Percentiles rank a stretch among this genome's conserved stretches.
These are phyloP conservation scores for Rhineura floridana DNA, from an alignment of 2,113 vertebrate genomes.

Conservation along the genomic window DNA sequence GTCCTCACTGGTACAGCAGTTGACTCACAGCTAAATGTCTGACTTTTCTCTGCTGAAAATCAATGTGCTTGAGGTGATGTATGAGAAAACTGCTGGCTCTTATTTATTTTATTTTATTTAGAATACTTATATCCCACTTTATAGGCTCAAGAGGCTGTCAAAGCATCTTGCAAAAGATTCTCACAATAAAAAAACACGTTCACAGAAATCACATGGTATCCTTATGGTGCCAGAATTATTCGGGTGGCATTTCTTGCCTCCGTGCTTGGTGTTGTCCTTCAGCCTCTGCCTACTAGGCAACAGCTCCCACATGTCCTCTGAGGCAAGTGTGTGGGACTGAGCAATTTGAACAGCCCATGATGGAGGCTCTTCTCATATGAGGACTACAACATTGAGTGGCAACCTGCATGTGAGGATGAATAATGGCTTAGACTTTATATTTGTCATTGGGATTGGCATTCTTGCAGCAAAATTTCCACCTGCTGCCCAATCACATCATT, in stretches of 20 bases:
- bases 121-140: background rate
- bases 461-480: background rate
- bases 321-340: background rate
- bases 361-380: background rate
- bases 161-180: background rate
- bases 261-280: background rate
- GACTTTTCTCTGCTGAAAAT: background rate
- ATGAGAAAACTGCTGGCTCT: background rate
- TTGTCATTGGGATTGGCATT: background rate
- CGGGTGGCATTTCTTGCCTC: background rate
- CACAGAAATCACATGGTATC: background rate
- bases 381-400: background rate
- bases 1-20: background rate
- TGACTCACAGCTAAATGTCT: background rate
- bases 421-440: background rate
- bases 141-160: background rate
- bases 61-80: background rate
- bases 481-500: background rate
- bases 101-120: background rate
- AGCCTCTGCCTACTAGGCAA: background rate
- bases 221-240: background rate
- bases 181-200: background rate
- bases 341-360: background rate
- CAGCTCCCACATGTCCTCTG: background rate
- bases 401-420: too few relatives aligned